Conservation (phyloP, 2,113 vertebrate genomes). For the Leucoraja erinaceus region DNA sequence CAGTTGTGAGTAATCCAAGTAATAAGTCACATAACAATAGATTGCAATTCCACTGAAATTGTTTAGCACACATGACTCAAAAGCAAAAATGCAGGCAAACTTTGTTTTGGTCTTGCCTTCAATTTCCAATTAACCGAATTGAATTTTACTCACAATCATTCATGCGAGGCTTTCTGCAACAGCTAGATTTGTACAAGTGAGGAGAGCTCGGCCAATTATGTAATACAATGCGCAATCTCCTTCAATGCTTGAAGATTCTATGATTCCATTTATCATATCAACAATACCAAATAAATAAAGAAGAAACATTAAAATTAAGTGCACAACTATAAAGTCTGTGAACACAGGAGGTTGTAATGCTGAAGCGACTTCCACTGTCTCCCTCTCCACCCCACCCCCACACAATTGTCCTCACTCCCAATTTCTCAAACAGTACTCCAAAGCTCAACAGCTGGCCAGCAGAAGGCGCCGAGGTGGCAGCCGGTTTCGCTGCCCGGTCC, state of each 20-base stretch:
- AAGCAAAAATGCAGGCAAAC: not conserved
- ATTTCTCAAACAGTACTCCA: too few relatives aligned
- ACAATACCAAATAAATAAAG: not conserved
- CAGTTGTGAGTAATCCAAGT: not conserved
- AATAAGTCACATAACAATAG: slow-evolving; percentile 28
- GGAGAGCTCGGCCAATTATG: not conserved
- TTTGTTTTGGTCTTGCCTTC: not conserved
- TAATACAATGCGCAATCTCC: not conserved
- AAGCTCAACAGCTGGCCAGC: too few relatives aligned
- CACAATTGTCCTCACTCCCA: too few relatives aligned
- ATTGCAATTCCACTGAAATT: slow-evolving; percentile 20
- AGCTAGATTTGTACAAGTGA: not conserved
- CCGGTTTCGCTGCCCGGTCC: too few relatives aligned
- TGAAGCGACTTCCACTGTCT: too few relatives aligned
- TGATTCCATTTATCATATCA: not conserved
- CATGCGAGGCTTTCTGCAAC: not conserved
- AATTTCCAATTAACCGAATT: not conserved
- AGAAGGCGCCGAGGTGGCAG: too few relatives aligned
- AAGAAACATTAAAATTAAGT: not conserved
- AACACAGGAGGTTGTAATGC: not conserved
- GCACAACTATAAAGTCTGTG: not conserved
- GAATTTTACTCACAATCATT: not conserved
- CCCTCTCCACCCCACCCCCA: too few relatives aligned
- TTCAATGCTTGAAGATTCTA: not conserved
- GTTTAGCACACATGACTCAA: not conserved